These are phyloP conservation scores for Drosophila kepulauana DNA, from an alignment of 1,140 invertebrate genomes.

Conservation along the genomic window DNA sequence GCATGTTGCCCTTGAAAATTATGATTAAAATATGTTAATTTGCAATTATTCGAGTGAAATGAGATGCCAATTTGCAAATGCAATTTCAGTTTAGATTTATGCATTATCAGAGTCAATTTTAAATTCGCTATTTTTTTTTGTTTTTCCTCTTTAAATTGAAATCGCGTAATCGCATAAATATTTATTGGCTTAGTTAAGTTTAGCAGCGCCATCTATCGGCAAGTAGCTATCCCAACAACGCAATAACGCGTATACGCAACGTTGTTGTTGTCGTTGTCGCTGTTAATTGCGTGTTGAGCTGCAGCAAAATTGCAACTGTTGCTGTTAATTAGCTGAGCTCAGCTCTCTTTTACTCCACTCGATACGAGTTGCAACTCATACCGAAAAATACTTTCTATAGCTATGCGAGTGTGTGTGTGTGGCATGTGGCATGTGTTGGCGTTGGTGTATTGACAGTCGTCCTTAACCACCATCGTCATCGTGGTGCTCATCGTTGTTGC, in stretches of 20 bases:
- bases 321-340: slow-evolving; percentile 34
- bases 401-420: neutral
- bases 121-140: too few species aligned
- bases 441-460: slow-evolving; percentile 16
- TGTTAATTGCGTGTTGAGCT: slow-evolving; percentile 23
- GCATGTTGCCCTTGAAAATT: slow-evolving; percentile 12
- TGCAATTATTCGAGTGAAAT: slow-evolving; percentile 17
- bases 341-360: slow-evolving; percentile 1
- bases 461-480: neutral
- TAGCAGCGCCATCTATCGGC: slow-evolving; percentile 29
- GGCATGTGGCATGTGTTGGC: neutral
- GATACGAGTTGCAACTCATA: too few species aligned
- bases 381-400: too few species aligned
- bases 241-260: neutral
- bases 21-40: slow-evolving; percentile 31
- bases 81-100: slow-evolving; percentile 11
- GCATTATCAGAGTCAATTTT: slow-evolving; percentile 4
- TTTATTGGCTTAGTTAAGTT: neutral
- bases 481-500: neutral
- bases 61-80: slow-evolving; percentile 7
- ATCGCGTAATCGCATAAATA: neutral
- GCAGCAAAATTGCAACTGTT: slow-evolving; percentile 9
- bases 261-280: neutral
- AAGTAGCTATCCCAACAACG: neutral
- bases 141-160: neutral